Percentiles rank a stretch among this genome's conserved stretches.
These are phyloP conservation scores for Rhaphigaster nebulosa DNA, from an alignment of 2,888 invertebrate species.

Conservation along the genomic window DNA sequence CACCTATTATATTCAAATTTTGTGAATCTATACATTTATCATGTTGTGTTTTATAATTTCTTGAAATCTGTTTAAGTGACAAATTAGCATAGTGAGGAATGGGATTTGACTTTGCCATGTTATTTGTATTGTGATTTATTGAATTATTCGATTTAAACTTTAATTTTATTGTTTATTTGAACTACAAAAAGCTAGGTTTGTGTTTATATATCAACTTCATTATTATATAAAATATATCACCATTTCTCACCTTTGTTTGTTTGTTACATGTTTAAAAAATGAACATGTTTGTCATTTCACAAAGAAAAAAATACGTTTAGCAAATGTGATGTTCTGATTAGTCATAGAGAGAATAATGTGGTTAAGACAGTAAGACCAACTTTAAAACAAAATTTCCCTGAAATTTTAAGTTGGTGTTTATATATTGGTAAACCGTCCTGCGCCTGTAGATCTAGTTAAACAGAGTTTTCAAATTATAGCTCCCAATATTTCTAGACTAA, in stretches of 20 bases:
- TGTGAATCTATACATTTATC: slow-evolving; percentile 55
- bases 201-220: background rate
- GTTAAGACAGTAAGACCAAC: slow-evolving; percentile 63
- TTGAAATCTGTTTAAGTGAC: slow-evolving; percentile 50
- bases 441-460: slow-evolving; percentile 63
- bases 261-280: slow-evolving; percentile 54
- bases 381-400: slow-evolving; percentile 61
- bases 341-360: slow-evolving; percentile 61
- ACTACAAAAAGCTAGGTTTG: background rate
- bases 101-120: background rate
- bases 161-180: slow-evolving; percentile 19
- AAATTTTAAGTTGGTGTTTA: slow-evolving; percentile 61
- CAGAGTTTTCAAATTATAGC: slow-evolving; percentile 60
- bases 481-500: slow-evolving; percentile 61
- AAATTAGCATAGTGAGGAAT: slow-evolving; percentile 55
- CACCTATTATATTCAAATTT: slow-evolving; percentile 59
- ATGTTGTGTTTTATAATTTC: slow-evolving; percentile 18
- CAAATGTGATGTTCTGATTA: slow-evolving; percentile 64
- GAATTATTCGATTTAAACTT: background rate
- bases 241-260: slow-evolving; percentile 57
- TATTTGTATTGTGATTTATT: background rate
- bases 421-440: slow-evolving; percentile 63
- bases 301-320: slow-evolving; percentile 63
- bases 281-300: slow-evolving; percentile 54
- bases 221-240: background rate